Base-by-base conservation (phyloP, 2,888 invertebrate species). In the Drosophila demipolita region DNA sequence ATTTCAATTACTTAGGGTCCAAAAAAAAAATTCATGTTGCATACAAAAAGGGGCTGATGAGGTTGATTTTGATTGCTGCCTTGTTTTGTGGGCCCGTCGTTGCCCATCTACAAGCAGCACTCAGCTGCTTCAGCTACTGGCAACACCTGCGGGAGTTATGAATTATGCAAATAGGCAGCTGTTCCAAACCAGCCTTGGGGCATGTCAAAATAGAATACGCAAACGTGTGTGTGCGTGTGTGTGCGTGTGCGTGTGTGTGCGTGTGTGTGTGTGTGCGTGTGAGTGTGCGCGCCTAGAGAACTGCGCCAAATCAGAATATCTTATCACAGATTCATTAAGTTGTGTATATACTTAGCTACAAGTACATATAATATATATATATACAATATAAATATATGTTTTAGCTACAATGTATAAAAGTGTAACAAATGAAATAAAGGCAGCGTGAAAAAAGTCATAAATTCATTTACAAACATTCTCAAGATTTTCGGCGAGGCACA, bases 401-500 rank as follows among this genome's bases (percentile, higher is more conserved):
- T 23, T 6, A 58, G 35, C 54, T 53, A 64, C 53, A 80, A 58
- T 58, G 73, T 78, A 61, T 66, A 55, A 58, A 70, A 73, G 65
- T 66, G 52, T 69, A 68, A 57, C 62, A 76, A 74, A 76, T 75
- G 54, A 71, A 63, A 66, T 66, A 61, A 76, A 72, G 38, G 35
- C 67, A 57, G 74, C 82, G 74, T 80, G 80, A 74, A 69, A 73
- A 82, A 86, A 80, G 62, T 69, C 73, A 86, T 88, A 88, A 86
- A 86, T 85, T 87, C 78, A 86, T 85, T 82, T 83, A 60, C 52
- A 77, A 59, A 88, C 86, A 85, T 85, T 83, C 84, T 66, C 71
- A 55, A 67, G 61, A 87, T 85, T 76, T 81, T 75, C 40, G 57
- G 23, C 33, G 23, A 38, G 38, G 38, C 54, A 26, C n/a, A 45